Percentiles rank a stretch among this genome's conserved stretches.
Conservation (phyloP, 2,888 invertebrate species). For the Muscina levida region DNA sequence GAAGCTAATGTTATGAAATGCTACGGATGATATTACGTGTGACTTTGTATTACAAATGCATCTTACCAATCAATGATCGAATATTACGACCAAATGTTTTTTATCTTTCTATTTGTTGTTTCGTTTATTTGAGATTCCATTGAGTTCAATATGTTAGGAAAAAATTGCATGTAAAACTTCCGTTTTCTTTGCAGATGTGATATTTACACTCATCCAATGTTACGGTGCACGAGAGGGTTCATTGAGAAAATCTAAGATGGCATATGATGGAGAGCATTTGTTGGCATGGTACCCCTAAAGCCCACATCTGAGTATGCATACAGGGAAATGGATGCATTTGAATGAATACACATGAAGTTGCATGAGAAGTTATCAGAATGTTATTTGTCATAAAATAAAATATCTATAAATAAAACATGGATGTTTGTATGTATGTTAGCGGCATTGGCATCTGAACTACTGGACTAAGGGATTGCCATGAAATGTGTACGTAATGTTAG, state of each 20-base stretch:
- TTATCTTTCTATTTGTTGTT: background rate
- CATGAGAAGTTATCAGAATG: too few species aligned
- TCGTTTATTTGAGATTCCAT: background rate
- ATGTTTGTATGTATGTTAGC: too few species aligned
- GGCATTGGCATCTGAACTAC: too few species aligned
- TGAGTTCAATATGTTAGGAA: too few species aligned
- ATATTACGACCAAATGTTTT: constrained; percentile 23
- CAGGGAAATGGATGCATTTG: too few species aligned
- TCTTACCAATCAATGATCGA: constrained; percentile 26
- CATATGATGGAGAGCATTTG: constrained; percentile 12
- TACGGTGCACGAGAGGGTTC: background rate
- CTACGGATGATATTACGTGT: constrained; percentile 35
- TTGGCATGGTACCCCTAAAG: background rate
- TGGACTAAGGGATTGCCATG: too few species aligned
- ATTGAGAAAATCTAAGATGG: constrained; percentile 29
- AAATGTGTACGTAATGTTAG: too few species aligned
- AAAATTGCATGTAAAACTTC: too few species aligned
- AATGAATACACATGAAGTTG: too few species aligned
- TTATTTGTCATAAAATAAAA: too few species aligned
- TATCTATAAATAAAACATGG: too few species aligned
- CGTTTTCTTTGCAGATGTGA: background rate
- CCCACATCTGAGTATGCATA: background rate
- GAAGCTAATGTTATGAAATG: constrained; percentile 48
- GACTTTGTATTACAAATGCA: constrained; percentile 29
- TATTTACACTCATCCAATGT: background rate